Conservation (phyloP, 1,140 invertebrate genomes). For the Cydia fagiglandana region DNA sequence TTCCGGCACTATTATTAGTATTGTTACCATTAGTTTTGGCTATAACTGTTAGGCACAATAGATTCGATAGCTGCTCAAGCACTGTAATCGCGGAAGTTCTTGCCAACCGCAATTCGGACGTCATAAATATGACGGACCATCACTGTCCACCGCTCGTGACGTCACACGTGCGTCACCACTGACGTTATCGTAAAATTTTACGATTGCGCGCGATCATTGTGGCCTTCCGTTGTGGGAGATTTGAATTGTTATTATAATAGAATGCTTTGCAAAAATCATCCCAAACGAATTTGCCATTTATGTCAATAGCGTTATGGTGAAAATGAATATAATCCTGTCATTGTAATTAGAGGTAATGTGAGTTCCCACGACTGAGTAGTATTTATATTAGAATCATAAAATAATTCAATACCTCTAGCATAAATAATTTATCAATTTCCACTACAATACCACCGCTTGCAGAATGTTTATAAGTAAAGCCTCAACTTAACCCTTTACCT, state of each 20-base stretch:
- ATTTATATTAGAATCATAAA: constrained; percentile 6
- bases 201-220: constrained; percentile 47
- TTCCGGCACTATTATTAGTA: no score
- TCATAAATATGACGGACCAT: constrained; percentile 54
- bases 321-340: background rate
- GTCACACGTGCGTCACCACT: constrained; percentile 48
- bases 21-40: background rate
- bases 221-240: constrained; percentile 43
- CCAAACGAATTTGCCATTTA: constrained; percentile 10
- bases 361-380: constrained; percentile 10
- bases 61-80: background rate
- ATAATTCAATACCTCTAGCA: background rate
- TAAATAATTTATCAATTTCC: no score
- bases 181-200: constrained; percentile 66
- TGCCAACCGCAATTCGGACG: constrained; percentile 34
- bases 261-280: constrained; percentile 7
- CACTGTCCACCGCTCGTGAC: constrained; percentile 40
- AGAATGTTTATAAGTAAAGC: no score
- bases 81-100: constrained; percentile 3
- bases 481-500: no score
- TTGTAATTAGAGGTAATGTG: background rate
- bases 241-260: constrained; percentile 35
- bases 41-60: background rate
- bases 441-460: no score
- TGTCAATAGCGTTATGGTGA: background rate